Base-by-base conservation (phyloP, 2,113 vertebrate species). In the Lathamus discolor region DNA sequence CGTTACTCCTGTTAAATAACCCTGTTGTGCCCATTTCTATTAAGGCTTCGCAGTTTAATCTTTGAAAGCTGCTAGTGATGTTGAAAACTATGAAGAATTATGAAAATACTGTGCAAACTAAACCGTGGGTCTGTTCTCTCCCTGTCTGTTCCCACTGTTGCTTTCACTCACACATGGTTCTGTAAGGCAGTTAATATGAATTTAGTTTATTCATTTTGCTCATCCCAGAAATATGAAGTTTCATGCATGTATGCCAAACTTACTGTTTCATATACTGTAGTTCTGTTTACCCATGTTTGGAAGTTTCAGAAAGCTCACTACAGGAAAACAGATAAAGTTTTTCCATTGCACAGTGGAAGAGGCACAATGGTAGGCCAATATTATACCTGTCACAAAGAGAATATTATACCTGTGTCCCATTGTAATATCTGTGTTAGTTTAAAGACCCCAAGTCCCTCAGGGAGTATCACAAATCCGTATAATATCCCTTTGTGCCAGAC, bases 281-380 rank as follows among this genome's bases (percentile, higher is more conserved):
- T 48, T 86, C 39, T 86, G 66, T 94, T 96, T 97, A 93, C 74
- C 96, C 83, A 92, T 96, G 83, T 81, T 94, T 94, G 88, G 89
- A 94, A 96, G 77, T 95, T 76, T 92, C 68, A 95, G 72, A 69
- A 81, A 87, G 37, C 54, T 95, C 77, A 49, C 76, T 86, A 73
- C 63, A 81, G 41, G 78, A 64, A 84, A 86, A 79, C 0, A 80
- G 67, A 68, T 61, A 66, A 1, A 28, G n/a, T 78, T 95, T 95
- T 96, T 66, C 88, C 83, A 79, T 79, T 67, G 51, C 43, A 68
- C 61, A 84, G 55, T 52, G 68, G 73, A 88, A 82, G 61, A 91
- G 82, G 64, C 67, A 85, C 27, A 33, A 41, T 3, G 3, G 74
- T 48, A 89, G 35, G 61, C 35, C 39, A 84, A 27, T 51, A 27